Evolutionary conservation across 1,140 invertebrate species (phyloP).

Genomic region (Chelonus insularis): DNA sequence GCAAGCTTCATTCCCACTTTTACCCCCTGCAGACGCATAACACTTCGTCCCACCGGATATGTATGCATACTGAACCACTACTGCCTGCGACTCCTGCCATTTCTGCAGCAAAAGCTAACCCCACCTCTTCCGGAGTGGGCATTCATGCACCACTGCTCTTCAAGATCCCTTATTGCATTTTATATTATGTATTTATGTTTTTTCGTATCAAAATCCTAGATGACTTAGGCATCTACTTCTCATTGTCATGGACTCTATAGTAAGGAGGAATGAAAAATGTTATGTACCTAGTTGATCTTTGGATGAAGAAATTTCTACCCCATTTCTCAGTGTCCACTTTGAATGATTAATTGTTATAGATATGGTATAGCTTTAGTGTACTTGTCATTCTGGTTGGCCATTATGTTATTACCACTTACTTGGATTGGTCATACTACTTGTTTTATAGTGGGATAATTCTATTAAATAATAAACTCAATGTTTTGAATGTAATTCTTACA

Average conservation of each 20-base stretch:
- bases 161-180: slow-evolving; percentile 55
- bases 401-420: slow-evolving; percentile 50
- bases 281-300: slow-evolving; percentile 9
- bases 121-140: slow-evolving; percentile 27
- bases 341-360: slow-evolving; percentile 32
- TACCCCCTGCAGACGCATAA: slow-evolving; percentile 33
- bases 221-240: no score
- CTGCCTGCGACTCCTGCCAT: slow-evolving; percentile 3
- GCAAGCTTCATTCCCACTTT: slow-evolving; percentile 43
- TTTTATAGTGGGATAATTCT: neutral
- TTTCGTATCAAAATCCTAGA: no score
- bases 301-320: neutral
- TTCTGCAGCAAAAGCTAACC: slow-evolving; percentile 16
- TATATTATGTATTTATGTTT: slow-evolving; percentile 48
- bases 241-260: no score
- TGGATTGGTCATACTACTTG: slow-evolving; percentile 35
- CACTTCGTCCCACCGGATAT: slow-evolving; percentile 31
- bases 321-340: neutral
- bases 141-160: slow-evolving; percentile 34
- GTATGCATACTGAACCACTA: slow-evolving; percentile 18
- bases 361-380: slow-evolving; percentile 37
- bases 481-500: neutral
- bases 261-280: no score
- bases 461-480: neutral
- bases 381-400: slow-evolving; percentile 36